These are phyloP conservation scores for Nannospalax galili DNA, from an alignment of 2,113 vertebrate genomes.

Conservation along the genomic window DNA sequence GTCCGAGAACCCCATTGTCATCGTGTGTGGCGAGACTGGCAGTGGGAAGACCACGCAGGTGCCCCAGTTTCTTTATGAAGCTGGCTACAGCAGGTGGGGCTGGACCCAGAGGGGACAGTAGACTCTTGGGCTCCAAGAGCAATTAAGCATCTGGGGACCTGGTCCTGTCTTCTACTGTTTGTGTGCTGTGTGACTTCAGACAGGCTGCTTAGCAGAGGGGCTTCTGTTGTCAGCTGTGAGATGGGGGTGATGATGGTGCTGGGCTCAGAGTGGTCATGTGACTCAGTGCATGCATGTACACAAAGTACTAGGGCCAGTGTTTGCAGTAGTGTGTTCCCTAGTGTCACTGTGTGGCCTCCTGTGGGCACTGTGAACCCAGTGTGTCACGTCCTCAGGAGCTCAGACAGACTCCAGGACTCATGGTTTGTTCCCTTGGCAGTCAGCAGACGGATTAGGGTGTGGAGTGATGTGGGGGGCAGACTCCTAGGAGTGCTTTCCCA, in stretches of 20 bases:
- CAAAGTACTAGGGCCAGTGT: background rate
- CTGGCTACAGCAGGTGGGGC: slow-evolving; percentile 94
- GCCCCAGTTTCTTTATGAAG: slow-evolving; percentile 98
- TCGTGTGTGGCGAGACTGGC: slow-evolving; percentile 96
- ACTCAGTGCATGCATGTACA: too few species aligned
- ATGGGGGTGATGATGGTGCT: background rate
- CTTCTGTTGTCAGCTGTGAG: background rate
- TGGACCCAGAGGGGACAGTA: too few species aligned
- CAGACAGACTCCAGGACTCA: background rate
- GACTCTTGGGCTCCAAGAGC: accelerated
- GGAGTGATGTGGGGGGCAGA: background rate
- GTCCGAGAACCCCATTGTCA: slow-evolving; percentile 89
- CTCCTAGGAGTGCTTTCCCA: background rate
- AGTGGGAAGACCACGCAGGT: slow-evolving; percentile 98
- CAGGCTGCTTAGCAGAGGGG: too few species aligned
- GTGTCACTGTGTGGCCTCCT: background rate
- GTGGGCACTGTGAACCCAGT: background rate
- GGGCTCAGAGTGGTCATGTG: background rate
- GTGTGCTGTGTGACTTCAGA: background rate
- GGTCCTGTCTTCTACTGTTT: accelerated
- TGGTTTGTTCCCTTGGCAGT: background rate
- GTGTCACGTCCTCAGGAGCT: background rate
- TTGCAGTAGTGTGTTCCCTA: background rate
- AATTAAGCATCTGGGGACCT: accelerated
- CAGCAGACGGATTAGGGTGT: background rate